Evolutionary conservation across 2,888 invertebrate genomes (phyloP).

Genomic region (Drosophila pegasa): DNA sequence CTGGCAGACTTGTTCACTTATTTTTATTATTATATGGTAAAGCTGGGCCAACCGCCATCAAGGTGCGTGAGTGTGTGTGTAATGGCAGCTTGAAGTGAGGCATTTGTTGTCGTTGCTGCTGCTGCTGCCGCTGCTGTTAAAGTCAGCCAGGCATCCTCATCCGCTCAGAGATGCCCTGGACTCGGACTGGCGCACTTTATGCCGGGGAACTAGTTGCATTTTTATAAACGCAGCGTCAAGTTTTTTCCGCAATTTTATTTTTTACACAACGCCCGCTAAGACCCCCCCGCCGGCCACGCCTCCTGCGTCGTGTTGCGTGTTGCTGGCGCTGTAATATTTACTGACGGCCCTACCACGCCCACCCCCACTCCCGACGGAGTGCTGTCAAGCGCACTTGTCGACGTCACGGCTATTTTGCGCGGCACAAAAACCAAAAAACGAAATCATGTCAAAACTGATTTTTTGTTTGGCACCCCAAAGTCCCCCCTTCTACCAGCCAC

Average conservation of each 20-base stretch:
- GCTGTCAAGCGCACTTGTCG: conserved; percentile 79
- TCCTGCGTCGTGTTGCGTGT: conserved; percentile 43
- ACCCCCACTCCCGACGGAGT: conserved; percentile 42
- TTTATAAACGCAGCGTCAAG: conserved; percentile 65
- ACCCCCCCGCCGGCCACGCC: background rate
- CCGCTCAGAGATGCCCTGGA: conserved; percentile 39
- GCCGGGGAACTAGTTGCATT: conserved; percentile 72
- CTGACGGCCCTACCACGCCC: conserved; percentile 50
- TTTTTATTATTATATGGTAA: conserved; percentile 56
- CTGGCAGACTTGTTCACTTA: conserved; percentile 42
- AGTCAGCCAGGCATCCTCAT: conserved; percentile 51
- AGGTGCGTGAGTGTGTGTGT: conserved; percentile 19
- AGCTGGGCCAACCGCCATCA: background rate
- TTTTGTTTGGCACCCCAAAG: conserved; percentile 40
- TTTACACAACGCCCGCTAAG: conserved; percentile 23
- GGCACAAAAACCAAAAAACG: conserved; percentile 59
- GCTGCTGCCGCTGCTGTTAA: conserved; percentile 15
- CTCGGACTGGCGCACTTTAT: conserved; percentile 37
- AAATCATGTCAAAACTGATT: conserved; percentile 69
- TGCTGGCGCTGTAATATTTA: conserved; percentile 67
- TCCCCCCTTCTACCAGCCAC: background rate
- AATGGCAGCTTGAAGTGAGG: conserved; percentile 40
- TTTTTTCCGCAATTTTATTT: conserved; percentile 57
- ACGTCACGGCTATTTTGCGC: conserved; percentile 76
- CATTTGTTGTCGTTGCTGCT: conserved; percentile 16